These are phyloP conservation scores for Melangyna quadrimaculata DNA, from an alignment of 2,888 invertebrate genomes.

Conservation along the genomic window DNA sequence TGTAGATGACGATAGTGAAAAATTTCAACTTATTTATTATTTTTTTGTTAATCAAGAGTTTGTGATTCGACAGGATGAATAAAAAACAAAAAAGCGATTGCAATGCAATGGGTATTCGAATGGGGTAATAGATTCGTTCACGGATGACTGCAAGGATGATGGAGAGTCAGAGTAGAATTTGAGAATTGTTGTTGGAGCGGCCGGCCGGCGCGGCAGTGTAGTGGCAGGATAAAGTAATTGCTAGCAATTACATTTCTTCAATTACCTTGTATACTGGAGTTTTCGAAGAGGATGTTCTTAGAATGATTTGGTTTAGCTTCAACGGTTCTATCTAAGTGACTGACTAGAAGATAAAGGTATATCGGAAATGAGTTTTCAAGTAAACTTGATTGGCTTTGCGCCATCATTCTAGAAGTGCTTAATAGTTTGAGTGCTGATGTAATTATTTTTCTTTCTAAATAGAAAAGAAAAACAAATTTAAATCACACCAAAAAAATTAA, in stretches of 20 bases:
- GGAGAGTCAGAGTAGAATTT: no score
- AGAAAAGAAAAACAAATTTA: not conserved
- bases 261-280: constrained; percentile 12
- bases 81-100: not conserved
- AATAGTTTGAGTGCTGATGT: constrained; percentile 33
- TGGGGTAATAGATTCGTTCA: constrained; percentile 45
- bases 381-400: constrained; percentile 40
- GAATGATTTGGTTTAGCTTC: constrained; percentile 1
- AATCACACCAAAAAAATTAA: not conserved
- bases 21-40: constrained; percentile 61
- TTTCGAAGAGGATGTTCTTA: constrained; percentile 26
- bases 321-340: not conserved
- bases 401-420: constrained; percentile 33
- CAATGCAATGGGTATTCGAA: not conserved
- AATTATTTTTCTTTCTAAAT: constrained; percentile 34
- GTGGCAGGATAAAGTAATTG: constrained; percentile 50
- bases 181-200: not conserved
- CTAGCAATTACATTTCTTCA: constrained; percentile 51
- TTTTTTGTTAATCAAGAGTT: constrained; percentile 58
- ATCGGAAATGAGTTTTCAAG: constrained; percentile 34
- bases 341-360: not conserved
- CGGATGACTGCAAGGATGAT: constrained; percentile 26
- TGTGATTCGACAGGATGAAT: not conserved
- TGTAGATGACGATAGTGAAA: constrained; percentile 32
- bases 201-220: not conserved